Evolutionary conservation across 2,888 invertebrate genomes (phyloP).

Genomic region (Lepidochrysops patricia): DNA sequence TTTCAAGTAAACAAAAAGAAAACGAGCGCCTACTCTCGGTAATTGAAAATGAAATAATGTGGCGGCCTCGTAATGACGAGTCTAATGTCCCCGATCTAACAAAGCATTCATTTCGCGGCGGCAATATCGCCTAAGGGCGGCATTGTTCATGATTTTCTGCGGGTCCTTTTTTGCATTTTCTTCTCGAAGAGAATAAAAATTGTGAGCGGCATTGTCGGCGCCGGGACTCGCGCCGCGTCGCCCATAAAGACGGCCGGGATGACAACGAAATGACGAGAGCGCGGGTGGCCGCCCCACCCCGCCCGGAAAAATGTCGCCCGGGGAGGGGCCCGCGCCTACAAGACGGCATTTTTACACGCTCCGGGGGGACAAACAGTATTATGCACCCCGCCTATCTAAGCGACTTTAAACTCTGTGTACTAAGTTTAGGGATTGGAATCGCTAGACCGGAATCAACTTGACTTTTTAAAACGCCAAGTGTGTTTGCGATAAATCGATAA

Average conservation of each 20-base stretch:
- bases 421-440: conserved; percentile 26
- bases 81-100: conserved; percentile 64
- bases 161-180: conserved; percentile 51
- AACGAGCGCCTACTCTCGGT: conserved; percentile 30
- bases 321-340: conserved; percentile 62
- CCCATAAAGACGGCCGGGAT: conserved; percentile 64
- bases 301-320: conserved; percentile 61
- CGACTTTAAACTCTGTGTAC: conserved; percentile 35
- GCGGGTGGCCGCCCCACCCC: conserved; percentile 51
- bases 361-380: conserved; percentile 45
- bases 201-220: conserved; percentile 69
- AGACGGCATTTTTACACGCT: conserved; percentile 68
- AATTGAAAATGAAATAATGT: conserved; percentile 45
- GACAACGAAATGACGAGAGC: conserved; percentile 72
- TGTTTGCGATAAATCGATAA: conserved; percentile 71
- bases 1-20: conserved; percentile 12
- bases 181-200: conserved; percentile 67
- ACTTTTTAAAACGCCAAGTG: conserved; percentile 56
- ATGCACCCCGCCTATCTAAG: conserved; percentile 35
- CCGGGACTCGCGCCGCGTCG: conserved; percentile 59
- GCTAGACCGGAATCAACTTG: conserved; percentile 27
- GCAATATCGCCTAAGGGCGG: conserved; percentile 71
- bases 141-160: conserved; percentile 69
- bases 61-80: conserved; percentile 51
- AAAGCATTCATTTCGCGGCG: conserved; percentile 73